Conservation (phyloP, 23 tunicate species). For the Trididemnum nubilum region DNA sequence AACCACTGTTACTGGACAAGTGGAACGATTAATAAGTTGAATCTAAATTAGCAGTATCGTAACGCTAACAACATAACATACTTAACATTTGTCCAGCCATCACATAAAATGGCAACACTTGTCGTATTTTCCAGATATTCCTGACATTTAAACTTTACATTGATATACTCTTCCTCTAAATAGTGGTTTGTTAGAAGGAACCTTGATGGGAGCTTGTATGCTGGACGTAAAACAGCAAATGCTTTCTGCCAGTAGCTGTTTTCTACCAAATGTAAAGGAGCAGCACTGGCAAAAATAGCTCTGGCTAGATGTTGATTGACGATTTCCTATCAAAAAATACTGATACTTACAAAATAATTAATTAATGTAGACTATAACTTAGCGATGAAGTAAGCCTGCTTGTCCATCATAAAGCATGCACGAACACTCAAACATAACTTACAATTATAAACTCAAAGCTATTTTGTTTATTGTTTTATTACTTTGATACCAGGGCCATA, state of each 20-base stretch:
- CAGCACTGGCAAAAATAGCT: not conserved
- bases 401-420: too few relatives aligned
- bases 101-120: not conserved
- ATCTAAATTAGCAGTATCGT: too few relatives aligned
- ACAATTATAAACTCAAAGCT: too few relatives aligned
- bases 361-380: too few relatives aligned
- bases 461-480: too few relatives aligned
- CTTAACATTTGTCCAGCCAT: not conserved
- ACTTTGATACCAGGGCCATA: too few relatives aligned
- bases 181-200: not conserved
- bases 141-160: not conserved
- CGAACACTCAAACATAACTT: too few relatives aligned
- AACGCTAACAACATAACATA: too few relatives aligned
- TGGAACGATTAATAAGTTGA: too few relatives aligned
- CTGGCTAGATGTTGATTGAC: not conserved
- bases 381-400: too few relatives aligned
- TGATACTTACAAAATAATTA: too few relatives aligned
- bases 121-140: not conserved
- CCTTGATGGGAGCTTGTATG: not conserved
- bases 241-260: not conserved
- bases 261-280: not conserved
- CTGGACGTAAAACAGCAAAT: not conserved
- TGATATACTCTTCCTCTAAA: not conserved
- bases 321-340: not conserved
- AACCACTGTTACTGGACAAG: too few relatives aligned